Evolutionary conservation across 2,888 invertebrate species (phyloP).

Genomic region (Gibbula magus): DNA sequence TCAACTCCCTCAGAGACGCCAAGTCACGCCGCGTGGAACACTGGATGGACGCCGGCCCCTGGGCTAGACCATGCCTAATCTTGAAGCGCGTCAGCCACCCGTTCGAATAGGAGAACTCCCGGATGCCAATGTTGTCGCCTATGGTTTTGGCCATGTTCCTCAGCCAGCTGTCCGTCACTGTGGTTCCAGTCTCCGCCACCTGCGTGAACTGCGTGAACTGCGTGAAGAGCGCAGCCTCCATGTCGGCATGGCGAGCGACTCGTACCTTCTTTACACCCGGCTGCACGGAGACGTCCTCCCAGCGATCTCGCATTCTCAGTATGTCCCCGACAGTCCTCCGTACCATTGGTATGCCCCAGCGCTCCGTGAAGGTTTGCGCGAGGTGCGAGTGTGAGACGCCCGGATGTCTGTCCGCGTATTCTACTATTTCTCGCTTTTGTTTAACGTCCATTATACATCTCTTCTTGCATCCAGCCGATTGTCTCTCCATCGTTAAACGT

Average conservation of each 20-base stretch:
- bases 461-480: background rate
- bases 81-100: background rate
- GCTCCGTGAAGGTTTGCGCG: background rate
- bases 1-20: too few relatives aligned
- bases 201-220: background rate
- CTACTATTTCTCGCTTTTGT: background rate
- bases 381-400: background rate
- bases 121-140: background rate
- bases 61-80: background rate
- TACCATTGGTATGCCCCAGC: background rate
- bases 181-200: background rate
- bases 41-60: background rate
- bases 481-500: too few relatives aligned
- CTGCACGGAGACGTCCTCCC: background rate
- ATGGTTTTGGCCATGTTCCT: background rate
- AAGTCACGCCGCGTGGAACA: background rate
- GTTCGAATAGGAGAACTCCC: background rate
- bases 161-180: background rate
- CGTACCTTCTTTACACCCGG: background rate
- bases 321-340: conserved; percentile 4
- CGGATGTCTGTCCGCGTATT: background rate
- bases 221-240: background rate
- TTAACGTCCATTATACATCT: background rate
- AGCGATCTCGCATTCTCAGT: background rate
- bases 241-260: background rate